These are phyloP conservation scores for Montipora capricornis DNA, from an alignment of 64 coral and sea anemone genomes.

Conservation along the genomic window DNA sequence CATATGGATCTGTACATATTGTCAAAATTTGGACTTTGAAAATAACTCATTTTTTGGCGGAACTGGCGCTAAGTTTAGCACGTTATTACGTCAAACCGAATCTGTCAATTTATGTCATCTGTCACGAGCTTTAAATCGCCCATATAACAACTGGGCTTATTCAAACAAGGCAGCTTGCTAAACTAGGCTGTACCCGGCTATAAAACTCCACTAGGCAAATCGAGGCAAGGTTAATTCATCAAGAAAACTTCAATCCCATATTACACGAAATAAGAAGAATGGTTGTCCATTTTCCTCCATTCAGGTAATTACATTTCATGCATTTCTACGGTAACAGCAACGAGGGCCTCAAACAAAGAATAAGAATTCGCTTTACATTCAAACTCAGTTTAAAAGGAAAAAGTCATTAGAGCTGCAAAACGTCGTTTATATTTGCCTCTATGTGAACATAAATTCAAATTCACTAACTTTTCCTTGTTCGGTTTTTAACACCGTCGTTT, in stretches of 20 bases:
- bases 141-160: not conserved
- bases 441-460: too few relatives aligned
- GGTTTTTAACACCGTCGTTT: too few relatives aligned
- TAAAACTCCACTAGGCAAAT: not conserved
- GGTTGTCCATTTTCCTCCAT: conserved; percentile 5
- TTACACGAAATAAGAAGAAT: not conserved
- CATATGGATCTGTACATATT: not conserved
- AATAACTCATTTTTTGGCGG: not conserved
- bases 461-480: too few relatives aligned
- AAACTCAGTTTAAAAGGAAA: not conserved
- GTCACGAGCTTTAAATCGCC: not conserved
- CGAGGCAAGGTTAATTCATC: too few relatives aligned
- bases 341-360: not conserved
- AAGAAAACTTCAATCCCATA: too few relatives aligned
- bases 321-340: not conserved
- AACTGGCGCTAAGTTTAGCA: not conserved
- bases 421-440: too few relatives aligned
- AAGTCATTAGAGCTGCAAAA: too few relatives aligned
- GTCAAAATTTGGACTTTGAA: not conserved
- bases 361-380: not conserved
- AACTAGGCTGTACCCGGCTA: not conserved
- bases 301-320: not conserved
- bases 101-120: not conserved
- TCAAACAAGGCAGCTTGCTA: not conserved
- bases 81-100: not conserved